Evolutionary conservation across 2,888 invertebrate species (phyloP).

Genomic region (Noctua fimbriata): DNA sequence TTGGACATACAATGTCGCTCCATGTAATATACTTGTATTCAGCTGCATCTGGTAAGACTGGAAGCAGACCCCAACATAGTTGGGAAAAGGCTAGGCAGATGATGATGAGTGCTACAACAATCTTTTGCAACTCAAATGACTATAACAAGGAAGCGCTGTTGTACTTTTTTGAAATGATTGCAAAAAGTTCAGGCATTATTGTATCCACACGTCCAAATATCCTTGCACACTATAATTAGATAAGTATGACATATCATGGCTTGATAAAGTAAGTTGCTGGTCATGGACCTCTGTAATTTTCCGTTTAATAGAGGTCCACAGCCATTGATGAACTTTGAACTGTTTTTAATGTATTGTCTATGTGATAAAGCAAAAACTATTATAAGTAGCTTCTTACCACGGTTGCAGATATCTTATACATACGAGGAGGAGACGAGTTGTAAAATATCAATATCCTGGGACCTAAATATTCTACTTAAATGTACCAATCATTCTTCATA

Average conservation of each 20-base stretch:
- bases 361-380: not conserved
- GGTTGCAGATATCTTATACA: not conserved
- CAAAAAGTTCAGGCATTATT: too few species aligned
- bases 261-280: not conserved
- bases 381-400: not conserved
- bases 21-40: too few species aligned
- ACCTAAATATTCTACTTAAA: too few species aligned
- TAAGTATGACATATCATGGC: not conserved
- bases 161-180: not conserved
- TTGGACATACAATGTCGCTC: not conserved
- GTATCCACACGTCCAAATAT: not conserved
- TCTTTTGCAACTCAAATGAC: not conserved
- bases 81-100: too few species aligned
- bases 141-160: not conserved
- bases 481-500: too few species aligned
- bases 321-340: not conserved
- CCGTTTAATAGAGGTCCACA: not conserved
- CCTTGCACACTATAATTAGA: not conserved
- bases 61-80: too few species aligned
- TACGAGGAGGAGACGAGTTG: not conserved
- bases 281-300: constrained; percentile 4
- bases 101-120: not conserved
- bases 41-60: too few species aligned
- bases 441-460: not conserved
- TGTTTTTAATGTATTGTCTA: not conserved